These are phyloP conservation scores for Hemistola chrysoprasaria DNA, from an alignment of 2,888 invertebrate genomes.

Conservation along the genomic window DNA sequence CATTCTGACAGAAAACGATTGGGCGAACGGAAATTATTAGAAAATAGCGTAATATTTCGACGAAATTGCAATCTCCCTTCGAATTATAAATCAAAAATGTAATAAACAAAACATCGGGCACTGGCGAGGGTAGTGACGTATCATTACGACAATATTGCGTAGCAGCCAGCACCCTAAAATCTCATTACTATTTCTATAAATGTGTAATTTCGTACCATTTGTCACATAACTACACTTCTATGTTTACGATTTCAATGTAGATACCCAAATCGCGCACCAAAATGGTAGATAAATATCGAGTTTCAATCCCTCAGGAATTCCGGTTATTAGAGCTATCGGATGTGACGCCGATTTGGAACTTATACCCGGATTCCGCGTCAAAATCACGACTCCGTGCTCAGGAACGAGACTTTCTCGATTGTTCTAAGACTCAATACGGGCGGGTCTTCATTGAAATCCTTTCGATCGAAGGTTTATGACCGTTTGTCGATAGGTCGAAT, in stretches of 20 bases:
- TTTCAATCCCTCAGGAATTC: conserved; percentile 24
- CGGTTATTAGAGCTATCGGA: conserved; percentile 35
- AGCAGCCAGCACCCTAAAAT: conserved; percentile 36
- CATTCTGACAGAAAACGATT: conserved; percentile 31
- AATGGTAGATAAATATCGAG: conserved; percentile 22
- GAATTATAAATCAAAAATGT: conserved; percentile 32
- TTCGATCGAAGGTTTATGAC: conserved; percentile 54
- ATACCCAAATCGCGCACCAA: conserved; percentile 19
- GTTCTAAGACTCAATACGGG: conserved; percentile 27
- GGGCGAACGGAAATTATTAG: conserved; percentile 34
- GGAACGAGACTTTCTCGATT: conserved; percentile 26
- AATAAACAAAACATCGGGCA: conserved; percentile 34
- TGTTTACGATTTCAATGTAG: conserved; percentile 22
- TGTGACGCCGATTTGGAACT: conserved; percentile 11
- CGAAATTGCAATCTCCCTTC: conserved; percentile 27
- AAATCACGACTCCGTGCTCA: neutral
- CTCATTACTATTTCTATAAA: conserved; percentile 37
- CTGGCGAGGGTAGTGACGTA: conserved; percentile 33
- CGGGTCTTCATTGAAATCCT: conserved; percentile 58
- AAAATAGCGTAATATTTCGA: conserved; percentile 32
- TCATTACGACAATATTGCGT: conserved; percentile 38
- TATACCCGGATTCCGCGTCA: conserved; percentile 7
- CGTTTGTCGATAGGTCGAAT: conserved; percentile 51
- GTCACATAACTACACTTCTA: conserved; percentile 35
- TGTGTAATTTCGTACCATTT: conserved; percentile 43